Evolutionary conservation across 37 sponge, comb jelly and placozoan species (phyloP).

Genomic region (Bolinopsis microptera): DNA sequence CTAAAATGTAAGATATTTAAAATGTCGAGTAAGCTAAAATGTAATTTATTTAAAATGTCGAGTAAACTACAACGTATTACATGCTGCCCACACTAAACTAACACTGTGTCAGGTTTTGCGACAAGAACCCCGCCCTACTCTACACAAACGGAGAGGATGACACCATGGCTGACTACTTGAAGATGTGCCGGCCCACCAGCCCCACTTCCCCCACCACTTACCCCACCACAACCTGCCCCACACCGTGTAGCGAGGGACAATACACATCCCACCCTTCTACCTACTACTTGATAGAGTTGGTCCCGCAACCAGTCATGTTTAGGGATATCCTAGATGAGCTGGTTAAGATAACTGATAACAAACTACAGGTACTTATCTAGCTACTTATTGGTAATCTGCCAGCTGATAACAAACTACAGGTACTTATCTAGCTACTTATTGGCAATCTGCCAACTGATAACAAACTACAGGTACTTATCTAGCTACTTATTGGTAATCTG

Average conservation of each 20-base stretch:
- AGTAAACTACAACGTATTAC: too few relatives aligned
- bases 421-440: too few relatives aligned
- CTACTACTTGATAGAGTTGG: not conserved
- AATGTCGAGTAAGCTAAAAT: too few relatives aligned
- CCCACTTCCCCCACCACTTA: not conserved
- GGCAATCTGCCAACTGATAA: too few relatives aligned
- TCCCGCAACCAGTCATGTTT: constrained; percentile 46
- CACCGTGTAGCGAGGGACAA: not conserved
- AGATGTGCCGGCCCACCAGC: not conserved
- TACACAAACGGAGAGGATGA: constrained; percentile 16
- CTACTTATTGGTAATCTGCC: too few relatives aligned
- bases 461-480: too few relatives aligned
- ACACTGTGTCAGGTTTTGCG: constrained; percentile 57
- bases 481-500: too few relatives aligned
- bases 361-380: constrained; percentile 46
- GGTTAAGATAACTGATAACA: not conserved
- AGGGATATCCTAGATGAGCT: constrained; percentile 27
- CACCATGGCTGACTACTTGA: not conserved
- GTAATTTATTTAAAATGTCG: too few relatives aligned
- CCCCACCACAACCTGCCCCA: not conserved
- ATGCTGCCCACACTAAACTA: too few relatives aligned
- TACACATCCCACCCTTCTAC: not conserved
- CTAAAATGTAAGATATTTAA: too few relatives aligned
- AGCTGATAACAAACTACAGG: too few relatives aligned
- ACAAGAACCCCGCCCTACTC: constrained; percentile 39